Base-by-base conservation (phyloP, 1,140 invertebrate species). In the Tetramorium parvispinum region DNA sequence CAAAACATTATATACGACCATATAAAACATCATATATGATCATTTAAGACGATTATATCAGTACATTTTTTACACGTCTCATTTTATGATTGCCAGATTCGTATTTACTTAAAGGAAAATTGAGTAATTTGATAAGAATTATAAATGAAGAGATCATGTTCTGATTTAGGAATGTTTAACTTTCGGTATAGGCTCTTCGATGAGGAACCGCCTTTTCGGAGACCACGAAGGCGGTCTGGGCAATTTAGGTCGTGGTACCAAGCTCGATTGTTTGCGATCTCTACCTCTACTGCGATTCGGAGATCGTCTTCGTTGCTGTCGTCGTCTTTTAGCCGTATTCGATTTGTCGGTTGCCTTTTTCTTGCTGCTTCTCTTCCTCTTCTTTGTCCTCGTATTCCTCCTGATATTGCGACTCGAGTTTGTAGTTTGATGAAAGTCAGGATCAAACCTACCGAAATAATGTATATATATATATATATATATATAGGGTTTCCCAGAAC, bases 121-220 rank as follows among this genome's bases (percentile, higher is more conserved):
- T 32, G 11, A 32, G 16, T 46, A 40, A 79, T 66, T 66, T 51
- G n/a, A 16, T 66, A n/a, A 68, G 5, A 53, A 55, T 37, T 78
- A 37, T 79, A 18, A 32, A 46, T 49, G 11, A 21, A 71, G 5
- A 40, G 7, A 8, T 57, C 51, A 0, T n/a, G 7, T 32, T 55
- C 16, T 16, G 21, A 82, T 55, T 78, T 43, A 71, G 10, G 49
- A 40, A 73, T 70, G 78, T 57, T 92, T 93, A 27, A 92, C 83
- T 68, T 88, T 93, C 3, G 91, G 88, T 40, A 92, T 70, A 3
- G 91, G 89, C 55, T 93, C 92, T 18, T 93, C 89, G 11, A 59
- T 8, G 0, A 93, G 75, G 73, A 90, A 87, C n/a, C 91, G 86
- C 8, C 70, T 88, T 21, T 70, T 89, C 7, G 88, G 91, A 3